A percentile compares a stretch with the other conserved stretches of the same genome.
Conservation (phyloP, 1,140 invertebrate species). For the Drosophila kurseongensis region DNA sequence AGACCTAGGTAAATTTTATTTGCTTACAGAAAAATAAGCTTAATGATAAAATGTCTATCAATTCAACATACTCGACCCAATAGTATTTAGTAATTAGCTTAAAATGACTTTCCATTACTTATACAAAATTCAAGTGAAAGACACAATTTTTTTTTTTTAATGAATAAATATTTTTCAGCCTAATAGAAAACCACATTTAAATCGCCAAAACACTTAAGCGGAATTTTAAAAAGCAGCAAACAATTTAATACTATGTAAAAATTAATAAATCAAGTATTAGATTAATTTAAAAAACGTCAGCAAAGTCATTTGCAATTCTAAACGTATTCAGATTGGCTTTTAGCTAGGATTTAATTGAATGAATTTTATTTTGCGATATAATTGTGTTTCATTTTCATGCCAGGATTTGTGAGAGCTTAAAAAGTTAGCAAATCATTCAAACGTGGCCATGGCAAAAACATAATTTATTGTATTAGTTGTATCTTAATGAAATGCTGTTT, state of each 20-base stretch:
- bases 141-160: too few species aligned
- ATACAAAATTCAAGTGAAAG: too few species aligned
- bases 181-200: too few species aligned
- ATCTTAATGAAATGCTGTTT: conserved; percentile 4
- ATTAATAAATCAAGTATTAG: conserved; percentile 11
- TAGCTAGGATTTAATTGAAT: conserved; percentile 26
- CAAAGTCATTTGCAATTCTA: conserved; percentile 29
- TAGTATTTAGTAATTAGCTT: too few species aligned
- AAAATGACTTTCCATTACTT: too few species aligned
- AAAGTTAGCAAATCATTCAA: conserved; percentile 25
- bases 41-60: too few species aligned
- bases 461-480: conserved; percentile 6
- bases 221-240: too few species aligned
- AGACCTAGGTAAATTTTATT: too few species aligned
- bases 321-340: conserved; percentile 8
- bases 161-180: too few species aligned
- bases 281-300: conserved; percentile 10
- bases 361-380: conserved; percentile 25
- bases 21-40: too few species aligned
- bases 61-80: too few species aligned
- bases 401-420: conserved; percentile 27
- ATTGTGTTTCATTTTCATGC: conserved; percentile 14
- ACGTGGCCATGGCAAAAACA: neutral
- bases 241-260: neutral
- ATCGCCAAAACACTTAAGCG: neutral